Conservation (phyloP, 2,797 vertebrate genomes). For the Sebastes itinus region DNA sequence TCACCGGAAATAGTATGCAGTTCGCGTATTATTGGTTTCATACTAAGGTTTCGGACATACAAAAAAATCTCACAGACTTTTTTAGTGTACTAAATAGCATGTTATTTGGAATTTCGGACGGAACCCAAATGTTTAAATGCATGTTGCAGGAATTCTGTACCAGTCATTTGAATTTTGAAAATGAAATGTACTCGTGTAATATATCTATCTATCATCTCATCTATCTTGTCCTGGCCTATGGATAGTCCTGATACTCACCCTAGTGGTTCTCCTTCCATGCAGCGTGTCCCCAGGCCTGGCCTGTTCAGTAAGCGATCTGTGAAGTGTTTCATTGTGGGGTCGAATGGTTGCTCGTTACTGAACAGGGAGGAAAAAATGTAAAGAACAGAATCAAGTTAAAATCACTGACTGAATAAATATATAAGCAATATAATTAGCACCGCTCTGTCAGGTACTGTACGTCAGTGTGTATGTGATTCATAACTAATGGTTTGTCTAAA, state of each 20-base stretch:
- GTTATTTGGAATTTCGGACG: too few species aligned
- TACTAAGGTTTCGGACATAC: too few species aligned
- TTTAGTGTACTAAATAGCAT: too few species aligned
- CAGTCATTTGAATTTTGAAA: neutral
- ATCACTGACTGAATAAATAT: neutral
- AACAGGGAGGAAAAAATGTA: neutral
- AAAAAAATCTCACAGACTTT: too few species aligned
- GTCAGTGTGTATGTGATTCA: neutral
- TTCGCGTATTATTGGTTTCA: too few species aligned
- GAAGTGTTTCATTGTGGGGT: slow-evolving; percentile 84
- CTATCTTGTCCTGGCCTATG: neutral
- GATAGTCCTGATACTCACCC: slow-evolving; percentile 79
- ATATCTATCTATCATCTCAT: neutral
- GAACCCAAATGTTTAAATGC: neutral
- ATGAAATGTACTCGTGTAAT: neutral
- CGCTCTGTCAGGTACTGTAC: neutral
- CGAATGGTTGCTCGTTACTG: slow-evolving; percentile 89
- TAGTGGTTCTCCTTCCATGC: slow-evolving; percentile 87
- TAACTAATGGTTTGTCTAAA: neutral
- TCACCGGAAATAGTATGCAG: too few species aligned
- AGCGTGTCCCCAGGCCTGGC: slow-evolving; percentile 94
- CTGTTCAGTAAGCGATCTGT: slow-evolving; percentile 84
- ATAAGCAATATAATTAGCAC: neutral
- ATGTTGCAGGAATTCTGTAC: neutral
- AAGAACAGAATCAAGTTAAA: neutral